Base-by-base conservation (phyloP, 1,140 invertebrate species). In the Stenopsyche tienmushanensis region DNA sequence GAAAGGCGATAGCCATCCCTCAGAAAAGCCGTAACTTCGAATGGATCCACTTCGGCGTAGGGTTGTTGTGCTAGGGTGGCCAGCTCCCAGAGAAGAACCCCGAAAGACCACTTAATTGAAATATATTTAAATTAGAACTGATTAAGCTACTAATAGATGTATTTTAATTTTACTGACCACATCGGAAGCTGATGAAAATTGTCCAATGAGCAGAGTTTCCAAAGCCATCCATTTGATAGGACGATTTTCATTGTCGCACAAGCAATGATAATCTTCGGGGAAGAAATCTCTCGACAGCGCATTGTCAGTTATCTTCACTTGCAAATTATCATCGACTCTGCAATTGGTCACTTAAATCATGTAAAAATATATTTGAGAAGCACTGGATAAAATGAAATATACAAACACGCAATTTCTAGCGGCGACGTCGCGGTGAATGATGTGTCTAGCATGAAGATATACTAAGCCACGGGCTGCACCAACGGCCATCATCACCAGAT, bases 221-320 rank as follows among this genome's bases (percentile, higher is more conserved):
- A 94, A 80, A n/a, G 94, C 88, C 80, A 98, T 88, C 96, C 96
- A 98, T 77, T 96, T 96, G 60, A 98, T 86, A 0, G 96, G 94
- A 58, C 94, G 83, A 76, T 94, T 96, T 75, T 97, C 94, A 76
- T 95, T 96, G 77, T 97, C 94, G 0, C 92, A 94, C 29, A 97
- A 81, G 77, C 94, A 96, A 76, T 96, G 91, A 78, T 98, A 98
- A 77, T 98, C 96, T 68, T 89, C 88, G 3, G 96, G 94, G 77
- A 97, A 98, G 41, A 98, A 80, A 79, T 98, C 96, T 21, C 93
- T 82, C 0, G 94, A 88, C 50, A 98, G 76, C 21, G 93, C 92
- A 71, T 89, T 92, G 78, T 98, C 96, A 41, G 90, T 90, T 66
- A 98, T 83, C 78, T 93, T 90, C 41, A 98, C 88, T 74, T 87